Base-by-base conservation (phyloP, 2,797 vertebrate species). In the Schizothorax lantsangensis region DNA sequence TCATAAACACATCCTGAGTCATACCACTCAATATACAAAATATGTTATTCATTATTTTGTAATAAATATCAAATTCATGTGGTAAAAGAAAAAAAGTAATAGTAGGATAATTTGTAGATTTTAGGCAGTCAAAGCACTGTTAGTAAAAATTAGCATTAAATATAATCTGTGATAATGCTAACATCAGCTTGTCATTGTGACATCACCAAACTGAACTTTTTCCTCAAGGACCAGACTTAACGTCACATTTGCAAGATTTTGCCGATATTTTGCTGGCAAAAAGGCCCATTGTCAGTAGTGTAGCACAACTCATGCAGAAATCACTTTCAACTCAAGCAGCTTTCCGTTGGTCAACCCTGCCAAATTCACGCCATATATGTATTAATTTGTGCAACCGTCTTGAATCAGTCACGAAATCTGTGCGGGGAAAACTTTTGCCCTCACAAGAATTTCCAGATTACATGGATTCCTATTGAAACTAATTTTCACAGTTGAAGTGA, bases 1-100 rank as follows among this genome's bases (percentile, higher is more conserved):
- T 86, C 84, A 80, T 62, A 80, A 71, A 80, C 52, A 71, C 38
- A 30, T 59, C 4, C 47, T 36, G 49, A 54, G 15, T 74, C 54
- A 43, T 12, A 38, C 14, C 9, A 12, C 6, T 84, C 12, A 47
- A 57, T 17, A 21, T 36, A 79, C 30, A 33, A 78, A 40, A 54
- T 33, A 38, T 57, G n/a, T 23, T 79, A 19, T 49, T 23, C 0
- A 17, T 30, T 69, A 38, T 54, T 72, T 85, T 80, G 77, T 62
- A 80, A 85, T 72, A 85, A 85, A 72, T 62, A 85, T 43, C 21
- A 64, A 78, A 47, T 3, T n/a, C 15, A 38, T 15, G 8, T n/a
- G 33, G 6, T 7, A 21, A 45, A 49, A 87, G 81, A 85, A 83
- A 73, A 75, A 83, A 84, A 52, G 15, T 5, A 43, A n/a, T 0